Percentiles rank a stretch among this genome's conserved stretches.
These are phyloP conservation scores for Tenebrio molitor DNA, from an alignment of 1,140 invertebrate species.

Conservation along the genomic window DNA sequence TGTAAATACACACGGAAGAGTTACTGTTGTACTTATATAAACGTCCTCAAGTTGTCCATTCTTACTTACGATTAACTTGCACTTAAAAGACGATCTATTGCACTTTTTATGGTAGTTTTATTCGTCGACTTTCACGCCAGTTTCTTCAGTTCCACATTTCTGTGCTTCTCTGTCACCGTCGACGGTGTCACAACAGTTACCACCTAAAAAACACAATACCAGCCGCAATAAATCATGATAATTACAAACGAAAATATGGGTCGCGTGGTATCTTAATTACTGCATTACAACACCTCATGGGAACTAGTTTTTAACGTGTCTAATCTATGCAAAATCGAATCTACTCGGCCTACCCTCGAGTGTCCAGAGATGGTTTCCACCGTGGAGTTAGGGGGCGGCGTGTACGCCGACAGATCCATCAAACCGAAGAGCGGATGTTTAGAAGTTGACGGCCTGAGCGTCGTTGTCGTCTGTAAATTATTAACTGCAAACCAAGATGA, in stretches of 20 bases:
- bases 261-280: conserved; percentile 11
- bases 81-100: conserved; percentile 23
- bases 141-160: conserved; percentile 24
- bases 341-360: conserved; percentile 67
- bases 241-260: conserved; percentile 3
- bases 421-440: conserved; percentile 66
- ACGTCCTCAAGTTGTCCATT: too few species aligned
- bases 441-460: conserved; percentile 56
- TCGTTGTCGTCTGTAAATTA: conserved; percentile 67
- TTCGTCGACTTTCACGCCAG: too few species aligned
- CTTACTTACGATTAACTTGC: too few species aligned
- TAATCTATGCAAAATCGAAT: conserved; percentile 8
- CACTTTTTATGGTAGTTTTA: too few species aligned
- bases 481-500: conserved; percentile 75
- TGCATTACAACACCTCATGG: not conserved
- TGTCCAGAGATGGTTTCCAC: conserved; percentile 69
- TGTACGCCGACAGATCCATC: conserved; percentile 67
- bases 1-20: too few species aligned
- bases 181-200: conserved; percentile 36
- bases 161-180: not conserved
- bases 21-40: too few species aligned
- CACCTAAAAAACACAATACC: conserved; percentile 23
- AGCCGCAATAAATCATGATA: not conserved
- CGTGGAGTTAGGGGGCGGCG: conserved; percentile 64
- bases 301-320: conserved; percentile 3